These are phyloP conservation scores for Heliconius aoede DNA, from an alignment of 2,888 invertebrate species.

Conservation along the genomic window DNA sequence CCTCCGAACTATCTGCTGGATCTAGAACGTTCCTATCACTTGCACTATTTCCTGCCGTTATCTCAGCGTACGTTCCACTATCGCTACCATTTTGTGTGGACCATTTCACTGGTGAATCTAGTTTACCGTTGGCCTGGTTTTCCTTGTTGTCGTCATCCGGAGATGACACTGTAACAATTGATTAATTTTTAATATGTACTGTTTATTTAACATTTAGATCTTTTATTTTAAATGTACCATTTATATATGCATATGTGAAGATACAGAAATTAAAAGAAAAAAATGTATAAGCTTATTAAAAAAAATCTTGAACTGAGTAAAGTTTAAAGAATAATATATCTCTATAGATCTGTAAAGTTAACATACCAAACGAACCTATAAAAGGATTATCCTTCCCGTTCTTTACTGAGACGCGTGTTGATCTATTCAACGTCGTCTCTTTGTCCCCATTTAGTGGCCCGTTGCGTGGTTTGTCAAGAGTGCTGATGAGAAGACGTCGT, in stretches of 20 bases:
- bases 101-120: conserved; percentile 79
- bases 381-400: conserved; percentile 81
- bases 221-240: too few relatives aligned
- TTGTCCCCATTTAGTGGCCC: conserved; percentile 75
- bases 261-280: too few relatives aligned
- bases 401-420: conserved; percentile 71
- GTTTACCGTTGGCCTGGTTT: conserved; percentile 78
- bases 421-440: conserved; percentile 74
- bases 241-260: too few relatives aligned
- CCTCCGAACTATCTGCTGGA: conserved; percentile 79
- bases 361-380: conserved; percentile 59
- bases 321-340: too few relatives aligned
- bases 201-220: neutral
- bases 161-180: conserved; percentile 45
- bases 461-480: conserved; percentile 76
- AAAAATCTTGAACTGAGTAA: too few relatives aligned
- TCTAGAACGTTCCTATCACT: conserved; percentile 78
- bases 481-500: conserved; percentile 73
- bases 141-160: conserved; percentile 80
- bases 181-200: neutral
- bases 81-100: conserved; percentile 79
- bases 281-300: too few relatives aligned
- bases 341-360: too few relatives aligned
- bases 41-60: conserved; percentile 73
- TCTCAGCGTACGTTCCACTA: conserved; percentile 81